Evolutionary conservation across 2,888 invertebrate species (phyloP).

Genomic region (Drosophila paranaensis): DNA sequence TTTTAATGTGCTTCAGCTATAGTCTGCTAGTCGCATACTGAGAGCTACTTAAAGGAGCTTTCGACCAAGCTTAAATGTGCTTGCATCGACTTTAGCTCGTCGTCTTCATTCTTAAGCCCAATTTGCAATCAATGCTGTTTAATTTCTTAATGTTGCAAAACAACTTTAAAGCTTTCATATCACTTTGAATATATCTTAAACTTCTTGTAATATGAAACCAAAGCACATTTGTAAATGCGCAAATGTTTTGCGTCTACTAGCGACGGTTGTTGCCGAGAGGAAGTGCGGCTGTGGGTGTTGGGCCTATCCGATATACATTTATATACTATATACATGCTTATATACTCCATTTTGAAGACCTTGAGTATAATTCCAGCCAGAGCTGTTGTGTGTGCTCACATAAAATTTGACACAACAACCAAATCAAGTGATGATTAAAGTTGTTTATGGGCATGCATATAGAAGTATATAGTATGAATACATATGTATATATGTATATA

Average conservation of each 20-base stretch:
- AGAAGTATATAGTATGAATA: background rate
- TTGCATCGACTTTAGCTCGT: no score
- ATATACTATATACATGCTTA: background rate
- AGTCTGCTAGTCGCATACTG: background rate
- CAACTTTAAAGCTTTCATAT: background rate
- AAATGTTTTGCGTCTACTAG: conserved; percentile 27
- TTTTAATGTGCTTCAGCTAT: background rate
- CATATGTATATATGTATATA: background rate
- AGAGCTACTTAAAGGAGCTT: background rate
- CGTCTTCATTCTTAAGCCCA: no score
- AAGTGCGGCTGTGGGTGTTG: conserved; percentile 19
- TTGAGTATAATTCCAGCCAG: conserved; percentile 36
- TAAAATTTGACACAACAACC: conserved; percentile 23
- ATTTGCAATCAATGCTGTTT: no score
- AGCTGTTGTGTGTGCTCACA: conserved; percentile 15
- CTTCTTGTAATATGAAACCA: background rate
- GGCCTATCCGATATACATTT: conserved; percentile 15
- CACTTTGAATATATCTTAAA: background rate
- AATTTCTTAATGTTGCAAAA: background rate
- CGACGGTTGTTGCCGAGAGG: conserved; percentile 34
- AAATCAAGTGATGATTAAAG: conserved; percentile 42
- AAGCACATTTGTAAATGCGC: conserved; percentile 19
- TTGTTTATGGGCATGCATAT: conserved; percentile 12
- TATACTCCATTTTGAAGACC: conserved; percentile 28
- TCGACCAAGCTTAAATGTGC: no score